These are phyloP conservation scores for Cheilosia variabilis DNA, from an alignment of 2,888 invertebrate species.

Conservation along the genomic window DNA sequence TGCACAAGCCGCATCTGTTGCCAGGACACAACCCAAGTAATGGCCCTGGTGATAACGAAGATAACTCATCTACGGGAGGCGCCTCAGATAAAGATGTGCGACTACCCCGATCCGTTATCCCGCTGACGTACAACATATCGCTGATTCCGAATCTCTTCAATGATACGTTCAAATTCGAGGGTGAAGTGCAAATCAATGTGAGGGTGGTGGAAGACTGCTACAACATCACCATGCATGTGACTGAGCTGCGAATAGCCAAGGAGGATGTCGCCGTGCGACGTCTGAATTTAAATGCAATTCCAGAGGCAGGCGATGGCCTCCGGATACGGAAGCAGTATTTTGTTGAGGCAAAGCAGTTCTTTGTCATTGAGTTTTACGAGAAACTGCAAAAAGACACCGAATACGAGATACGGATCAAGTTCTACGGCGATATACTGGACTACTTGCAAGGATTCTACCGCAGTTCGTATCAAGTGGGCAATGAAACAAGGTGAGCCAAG, in stretches of 20 bases:
- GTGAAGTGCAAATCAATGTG: slow-evolving; percentile 87
- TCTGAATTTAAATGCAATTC: slow-evolving; percentile 60
- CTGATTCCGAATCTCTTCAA: slow-evolving; percentile 89
- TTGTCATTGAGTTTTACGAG: slow-evolving; percentile 87
- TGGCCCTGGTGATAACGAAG: slow-evolving; percentile 67
- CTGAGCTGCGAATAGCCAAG: slow-evolving; percentile 87
- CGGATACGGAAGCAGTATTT: slow-evolving; percentile 84
- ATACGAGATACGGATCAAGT: slow-evolving; percentile 89
- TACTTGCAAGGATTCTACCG: slow-evolving; percentile 92
- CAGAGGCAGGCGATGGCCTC: slow-evolving; percentile 62
- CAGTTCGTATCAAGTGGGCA: slow-evolving; percentile 89
- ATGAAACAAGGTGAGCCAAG: slow-evolving; percentile 86
- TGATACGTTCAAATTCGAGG: slow-evolving; percentile 91
- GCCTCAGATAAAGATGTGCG: slow-evolving; percentile 86
- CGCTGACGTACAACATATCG: slow-evolving; percentile 88
- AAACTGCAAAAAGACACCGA: slow-evolving; percentile 85
- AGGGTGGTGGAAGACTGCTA: slow-evolving; percentile 86
- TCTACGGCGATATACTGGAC: slow-evolving; percentile 89
- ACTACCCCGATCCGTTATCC: slow-evolving; percentile 88
- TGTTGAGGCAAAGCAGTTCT: slow-evolving; percentile 88
- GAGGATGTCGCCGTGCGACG: slow-evolving; percentile 84
- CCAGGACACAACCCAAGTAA: slow-evolving; percentile 62
- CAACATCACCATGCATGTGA: slow-evolving; percentile 90
- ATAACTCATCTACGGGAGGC: slow-evolving; percentile 70
- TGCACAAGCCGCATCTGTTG: slow-evolving; percentile 76